Base-by-base conservation (phyloP, 2,797 vertebrate species). In the Enteromius argenteus region DNA sequence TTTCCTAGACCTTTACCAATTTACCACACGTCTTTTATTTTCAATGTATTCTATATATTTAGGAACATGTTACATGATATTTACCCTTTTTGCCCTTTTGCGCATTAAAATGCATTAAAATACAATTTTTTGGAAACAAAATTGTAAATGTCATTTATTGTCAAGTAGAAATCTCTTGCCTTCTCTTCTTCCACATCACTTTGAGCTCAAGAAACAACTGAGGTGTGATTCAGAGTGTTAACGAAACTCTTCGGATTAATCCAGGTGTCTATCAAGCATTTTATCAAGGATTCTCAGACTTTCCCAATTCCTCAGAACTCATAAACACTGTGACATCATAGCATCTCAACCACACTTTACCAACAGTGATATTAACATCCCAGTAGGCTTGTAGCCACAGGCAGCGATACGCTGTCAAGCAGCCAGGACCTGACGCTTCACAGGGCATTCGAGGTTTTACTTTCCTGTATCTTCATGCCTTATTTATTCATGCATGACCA, bases 391-490 rank as follows among this genome's bases (percentile, higher is more conserved):
- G 49, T 15, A 81, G 68, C 68, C 27, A 23, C 69, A 81, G 56
- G 68, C 68, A 62, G 39, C 21, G 23, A 44, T 42, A 71, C 5
- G 23, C 37, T 81, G 51, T 81, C 79, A 81, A 35, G 13, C 27
- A 7, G 68, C 53, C 53, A 81, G 51, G 15, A 51, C 32, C 39
- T n/a, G 27, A 49, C 39, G n/a, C 62, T 56, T 68, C 32, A 53
- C 0, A 1, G 56, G 66, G n/a, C n/a, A 51, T 21, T 15, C n/a
- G 10, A 42, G 17, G 77, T 39, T 71, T 81, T 21, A 32, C 15
- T 72, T 58, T 60, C 37, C 51, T 32, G 37, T 81, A 81, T 81
- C 79, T 60, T 60, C 67, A 58, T 6, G 37, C 11, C 67, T 32
- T 7, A 60, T 60, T 53, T 71, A 56, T n/a, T 71, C 79, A 60